phyloP scores from a whole-genome alignment of 2,888 invertebrate species.

The Vandiemenella viatica region DNA sequence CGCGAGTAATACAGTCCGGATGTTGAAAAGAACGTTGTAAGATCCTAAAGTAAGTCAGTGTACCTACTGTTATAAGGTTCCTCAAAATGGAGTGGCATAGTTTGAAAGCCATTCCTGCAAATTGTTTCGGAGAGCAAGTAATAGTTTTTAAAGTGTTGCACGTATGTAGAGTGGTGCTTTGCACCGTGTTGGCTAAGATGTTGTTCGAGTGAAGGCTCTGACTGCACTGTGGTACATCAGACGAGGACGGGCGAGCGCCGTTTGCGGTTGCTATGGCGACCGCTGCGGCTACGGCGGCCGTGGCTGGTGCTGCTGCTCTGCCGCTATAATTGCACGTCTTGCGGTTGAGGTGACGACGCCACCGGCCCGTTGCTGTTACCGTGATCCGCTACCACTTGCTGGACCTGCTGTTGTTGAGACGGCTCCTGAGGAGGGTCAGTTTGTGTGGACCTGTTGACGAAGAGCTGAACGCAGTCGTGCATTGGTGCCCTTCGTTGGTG shows the following conservation, averaged over 20 bases:
- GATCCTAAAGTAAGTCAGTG: too few relatives aligned
- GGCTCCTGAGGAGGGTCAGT: constrained; percentile 3
- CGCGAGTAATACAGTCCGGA: too few relatives aligned
- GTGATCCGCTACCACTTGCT: background rate
- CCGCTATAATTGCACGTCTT: background rate
- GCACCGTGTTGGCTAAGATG: too few relatives aligned
- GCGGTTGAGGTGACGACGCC: background rate
- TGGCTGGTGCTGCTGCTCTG: background rate
- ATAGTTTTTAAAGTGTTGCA: too few relatives aligned
- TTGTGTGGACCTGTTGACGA: constrained; percentile 12
- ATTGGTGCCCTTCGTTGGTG: constrained; percentile 6
- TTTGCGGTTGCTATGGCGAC: background rate
- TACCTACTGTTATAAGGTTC: too few relatives aligned
- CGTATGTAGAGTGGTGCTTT: too few relatives aligned
- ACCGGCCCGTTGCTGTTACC: constrained; percentile 6
- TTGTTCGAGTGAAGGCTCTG: too few relatives aligned
- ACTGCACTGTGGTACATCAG: background rate
- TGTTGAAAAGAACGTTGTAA: too few relatives aligned
- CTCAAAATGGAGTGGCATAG: too few relatives aligned
- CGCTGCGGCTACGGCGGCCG: background rate
- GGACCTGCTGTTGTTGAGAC: constrained; percentile 6
- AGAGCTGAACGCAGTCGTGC: background rate
- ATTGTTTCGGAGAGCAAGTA: too few relatives aligned
- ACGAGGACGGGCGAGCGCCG: background rate
- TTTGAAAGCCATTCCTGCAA: too few relatives aligned